Evolutionary conservation across 1,140 invertebrate genomes (phyloP), one percentile per base, ranked within the genome.

Genomic region (Drosophila truncata): DNA sequence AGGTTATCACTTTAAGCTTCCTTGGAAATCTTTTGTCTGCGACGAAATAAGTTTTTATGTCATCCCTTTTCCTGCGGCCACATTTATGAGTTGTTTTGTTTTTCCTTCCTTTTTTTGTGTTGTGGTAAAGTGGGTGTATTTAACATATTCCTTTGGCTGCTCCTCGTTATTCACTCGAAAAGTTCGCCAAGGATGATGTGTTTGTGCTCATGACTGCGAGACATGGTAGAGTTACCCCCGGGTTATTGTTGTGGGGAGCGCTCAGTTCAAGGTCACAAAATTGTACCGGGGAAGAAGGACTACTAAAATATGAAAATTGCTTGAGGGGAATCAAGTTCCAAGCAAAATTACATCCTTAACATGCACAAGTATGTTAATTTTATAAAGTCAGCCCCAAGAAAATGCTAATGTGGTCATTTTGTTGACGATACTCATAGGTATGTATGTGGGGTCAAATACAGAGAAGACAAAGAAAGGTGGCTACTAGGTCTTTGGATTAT

Each of bases 171-270:
- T 71, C 69, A 72, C 80, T 70, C 46, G 46, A 60, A 71, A 80
- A 84, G 70, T 74, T 80, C 73, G 57, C 69, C 62, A 78, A 84
- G 85, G 85, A 88, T 81, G 64, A 62, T 69, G 72, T 66, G 65
- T 47, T 59, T 76, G 62, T 49, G 65, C 39, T 74, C 33, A 64
- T 57, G 46, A 64, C 54, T 42, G 47, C 54, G 39, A 57, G 39
- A 60, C 39, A 37, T 60, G 39, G 64, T 41, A 33, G 42, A 60
- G 35, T 78, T 55, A 31, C 16, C 27, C 47, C 73, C 54, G 23
- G n/a, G 27, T 25, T 25, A 60, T 76, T 75, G 46, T 66, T 37
- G 55, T 33, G 47, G 20, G 31, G 33, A 66, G 10, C 25, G n/a
- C 54, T 23, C 50, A 50, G 67, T 72, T 72, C 69, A 72, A 72